Base-by-base conservation (phyloP, 1,140 invertebrate genomes). In the Colletes gigas region DNA sequence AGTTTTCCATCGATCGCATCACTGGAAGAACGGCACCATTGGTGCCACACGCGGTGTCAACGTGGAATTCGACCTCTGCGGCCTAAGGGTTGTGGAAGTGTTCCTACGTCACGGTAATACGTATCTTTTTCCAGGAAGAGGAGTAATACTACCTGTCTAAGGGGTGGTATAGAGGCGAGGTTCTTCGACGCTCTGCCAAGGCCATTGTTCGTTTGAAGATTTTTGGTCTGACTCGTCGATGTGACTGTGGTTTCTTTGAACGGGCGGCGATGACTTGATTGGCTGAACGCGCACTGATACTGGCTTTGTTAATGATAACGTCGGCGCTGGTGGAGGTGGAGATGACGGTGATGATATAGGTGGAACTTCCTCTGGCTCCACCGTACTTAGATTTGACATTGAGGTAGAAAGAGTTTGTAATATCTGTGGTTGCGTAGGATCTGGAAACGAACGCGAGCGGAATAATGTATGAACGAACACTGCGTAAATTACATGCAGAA, bases 1-100 rank as follows among this genome's bases (percentile, higher is more conserved):
- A 92, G 30, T 80, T 93, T 93, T n/a, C 92, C 92, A 78, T 93
- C 91, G 55, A n/a, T 93, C 93, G n/a, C 80, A 93, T 93, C 15
- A 93, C 92, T 14, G 93, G 93, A 12, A 92, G 89, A 6, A 93
- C 91, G 4, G 93, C 91, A 30, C 92, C 93, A 93, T 92, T 12
- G 93, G 91, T 19, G 92, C 91, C 10, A 93, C 92, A 65, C 91
- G 83, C 9, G 92, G 91, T 2, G 91, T 93, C 14, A 93, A 30
- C 0, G 92, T 92, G 0, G 92, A 92, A 54, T 93, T 93, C 7
- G 93, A 93, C 15, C 92, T 84, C 63, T 93, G 93, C 0, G 93
- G 9, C 92, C 92, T 12, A 93, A 78, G 2, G 92, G 92, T 71
- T 91, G 92, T 41, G 83, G 72, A 7, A 84, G 69, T 41, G 82